Evolutionary conservation across 37 sponge, comb jelly and placozoan genomes (phyloP).

Genomic region (Amphimedon queenslandica): DNA sequence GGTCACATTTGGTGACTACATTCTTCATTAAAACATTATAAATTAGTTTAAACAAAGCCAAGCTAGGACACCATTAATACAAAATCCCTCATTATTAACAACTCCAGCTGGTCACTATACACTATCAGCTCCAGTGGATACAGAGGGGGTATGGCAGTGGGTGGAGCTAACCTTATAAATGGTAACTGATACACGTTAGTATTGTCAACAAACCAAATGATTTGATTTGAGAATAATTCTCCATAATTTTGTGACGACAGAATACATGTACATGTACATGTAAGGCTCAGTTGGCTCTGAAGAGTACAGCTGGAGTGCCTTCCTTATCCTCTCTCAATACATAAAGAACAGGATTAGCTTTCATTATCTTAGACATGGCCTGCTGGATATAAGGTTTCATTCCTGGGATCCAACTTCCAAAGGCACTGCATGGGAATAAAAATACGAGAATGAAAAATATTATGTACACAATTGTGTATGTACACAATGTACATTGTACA

Average conservation of each 20-base stretch:
- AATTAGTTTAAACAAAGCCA: no score
- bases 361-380: conserved; percentile 99
- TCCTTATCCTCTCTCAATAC: conserved; percentile 94
- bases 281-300: conserved; percentile 98
- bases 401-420: conserved; percentile 98
- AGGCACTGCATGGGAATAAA: no score
- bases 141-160: no score
- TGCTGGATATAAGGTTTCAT: conserved; percentile 94
- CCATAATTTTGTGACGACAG: no score
- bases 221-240: conserved; percentile 99
- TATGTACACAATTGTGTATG: no score
- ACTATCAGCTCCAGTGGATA: no score
- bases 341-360: conserved; percentile 98
- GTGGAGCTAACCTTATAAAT: conserved; percentile 99
- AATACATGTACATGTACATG: conserved; percentile 96
- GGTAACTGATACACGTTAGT: conserved; percentile 99
- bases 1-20: no score
- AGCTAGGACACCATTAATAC: no score
- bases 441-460: neutral
- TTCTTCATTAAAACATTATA: no score
- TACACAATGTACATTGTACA: no score
- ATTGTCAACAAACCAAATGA: conserved; percentile 99
- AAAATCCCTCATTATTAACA: no score
- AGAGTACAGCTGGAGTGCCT: conserved; percentile 97
- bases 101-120: no score